Base-by-base conservation (phyloP, 2,113 vertebrate species). In the Progne subis region DNA sequence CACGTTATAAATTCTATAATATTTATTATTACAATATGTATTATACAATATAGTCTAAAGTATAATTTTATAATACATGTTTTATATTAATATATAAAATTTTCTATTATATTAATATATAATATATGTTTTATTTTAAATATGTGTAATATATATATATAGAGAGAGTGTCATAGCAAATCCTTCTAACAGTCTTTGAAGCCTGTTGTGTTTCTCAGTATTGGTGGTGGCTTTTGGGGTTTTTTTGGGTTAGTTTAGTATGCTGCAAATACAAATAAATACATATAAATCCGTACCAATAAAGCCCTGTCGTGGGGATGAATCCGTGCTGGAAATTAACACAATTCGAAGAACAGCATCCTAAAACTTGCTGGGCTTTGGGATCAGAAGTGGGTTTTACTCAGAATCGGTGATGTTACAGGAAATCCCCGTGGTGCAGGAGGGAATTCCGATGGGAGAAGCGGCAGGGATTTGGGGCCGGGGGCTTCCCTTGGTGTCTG, bases 141-240 rank as follows among this genome's bases (percentile, higher is more conserved):
- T 26, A 50, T 50, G 37, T 37, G 37, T 37, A 37, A 37, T 37
- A 37, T 26, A 25, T 50, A 25, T 50, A 15, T 52, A 52, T n/a
- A 1, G 13, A 14, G 13, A 14, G 37, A 37, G 37, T 9, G 55
- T 20, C 12, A 10, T 14, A 53, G 52, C 14, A 25, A 41, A 52
- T 57, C 18, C 55, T 50, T 21, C 43, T 29, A n/a, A 46, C 72
- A 78, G 20, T 17, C 20, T 72, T 61, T 24, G 47, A 20, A 53
- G 26, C 17, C 11, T 70, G 57, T 5, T 19, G 6, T 76, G 5
- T 6, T 64, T 74, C 29, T 46, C 21, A 25, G 14, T n/a, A 26
- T 72, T 43, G 23, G 15, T 20, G 34, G 14, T 39, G 10, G 8
- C 2, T 2, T 21, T 52, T 18, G 2, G 0, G 8, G 20, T 7